Percentiles rank a stretch among this genome's conserved stretches.
Evolutionary conservation across 2,797 vertebrate genomes (phyloP).

Genomic region (Gobionotothen gibberifrons): DNA sequence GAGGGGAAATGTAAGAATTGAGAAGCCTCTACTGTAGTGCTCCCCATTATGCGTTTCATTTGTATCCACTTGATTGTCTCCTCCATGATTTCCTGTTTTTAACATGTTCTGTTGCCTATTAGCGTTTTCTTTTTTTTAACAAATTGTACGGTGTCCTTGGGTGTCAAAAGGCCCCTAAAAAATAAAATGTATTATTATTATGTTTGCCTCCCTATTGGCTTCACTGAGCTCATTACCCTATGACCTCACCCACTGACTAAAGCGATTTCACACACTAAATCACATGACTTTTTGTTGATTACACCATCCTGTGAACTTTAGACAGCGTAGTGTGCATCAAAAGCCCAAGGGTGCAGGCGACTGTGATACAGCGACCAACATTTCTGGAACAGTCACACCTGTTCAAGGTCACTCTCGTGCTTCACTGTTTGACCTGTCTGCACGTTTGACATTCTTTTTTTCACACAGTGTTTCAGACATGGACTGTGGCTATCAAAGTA

Average conservation of each 20-base stretch:
- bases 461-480: not conserved
- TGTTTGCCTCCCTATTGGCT: slow-evolving; percentile 20
- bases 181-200: no score
- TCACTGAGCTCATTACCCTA: slow-evolving; percentile 36
- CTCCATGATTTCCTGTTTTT: no score
- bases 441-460: slow-evolving; percentile 3
- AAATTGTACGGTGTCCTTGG: no score
- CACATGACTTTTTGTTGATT: slow-evolving; percentile 21
- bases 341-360: slow-evolving; percentile 8
- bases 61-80: no score
- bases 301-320: slow-evolving; percentile 31
- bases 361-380: not conserved
- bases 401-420: not conserved
- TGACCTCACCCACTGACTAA: slow-evolving; percentile 55
- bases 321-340: not conserved
- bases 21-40: no score
- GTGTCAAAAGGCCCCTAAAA: no score
- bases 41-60: no score
- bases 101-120: no score
- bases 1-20: no score
- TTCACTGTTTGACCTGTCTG: not conserved
- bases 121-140: no score
- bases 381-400: slow-evolving; percentile 18
- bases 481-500: not conserved
- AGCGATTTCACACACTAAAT: slow-evolving; percentile 31